Conservation (phyloP, 2,888 invertebrate species). For the Caenorhabditis virilis region DNA sequence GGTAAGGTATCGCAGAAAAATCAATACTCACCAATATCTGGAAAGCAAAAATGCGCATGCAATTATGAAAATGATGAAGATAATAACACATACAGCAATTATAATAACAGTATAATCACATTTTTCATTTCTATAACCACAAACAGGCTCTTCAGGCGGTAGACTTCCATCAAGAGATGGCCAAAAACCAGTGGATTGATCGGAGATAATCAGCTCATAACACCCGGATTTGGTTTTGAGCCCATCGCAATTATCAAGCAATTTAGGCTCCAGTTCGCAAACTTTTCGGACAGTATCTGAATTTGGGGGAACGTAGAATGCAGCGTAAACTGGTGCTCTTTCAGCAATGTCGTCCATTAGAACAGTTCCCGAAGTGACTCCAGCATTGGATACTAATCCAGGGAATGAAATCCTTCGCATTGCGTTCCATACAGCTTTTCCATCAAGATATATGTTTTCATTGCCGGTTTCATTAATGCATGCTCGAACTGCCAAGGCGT, state of each 20-base stretch:
- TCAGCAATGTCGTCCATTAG: slow-evolving; percentile 67
- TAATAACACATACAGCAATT: slow-evolving; percentile 27
- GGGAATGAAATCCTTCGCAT: slow-evolving; percentile 63
- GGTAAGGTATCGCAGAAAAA: background rate
- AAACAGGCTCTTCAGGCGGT: slow-evolving; percentile 60
- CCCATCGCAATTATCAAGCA: slow-evolving; percentile 61
- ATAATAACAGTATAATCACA: slow-evolving; percentile 56
- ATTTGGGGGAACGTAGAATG: slow-evolving; percentile 64
- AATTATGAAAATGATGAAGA: slow-evolving; percentile 32
- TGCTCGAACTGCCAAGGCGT: slow-evolving; percentile 59
- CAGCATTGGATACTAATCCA: slow-evolving; percentile 57
- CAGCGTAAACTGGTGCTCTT: slow-evolving; percentile 64
- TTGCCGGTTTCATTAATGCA: slow-evolving; percentile 51
- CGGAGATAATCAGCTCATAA: slow-evolving; percentile 58
- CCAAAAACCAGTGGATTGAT: slow-evolving; percentile 65
- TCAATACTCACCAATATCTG: slow-evolving; percentile 49
- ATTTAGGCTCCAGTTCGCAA: slow-evolving; percentile 59
- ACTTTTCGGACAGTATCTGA: slow-evolving; percentile 65
- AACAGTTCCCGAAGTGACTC: slow-evolving; percentile 59
- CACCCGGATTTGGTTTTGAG: slow-evolving; percentile 57
- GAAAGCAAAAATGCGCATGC: slow-evolving; percentile 49
- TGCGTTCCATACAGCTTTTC: slow-evolving; percentile 62
- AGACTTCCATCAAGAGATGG: slow-evolving; percentile 58
- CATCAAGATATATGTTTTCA: slow-evolving; percentile 57
- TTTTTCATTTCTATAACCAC: slow-evolving; percentile 61